Conservation (phyloP, 2,888 invertebrate species). For the Drosophila ustulata region DNA sequence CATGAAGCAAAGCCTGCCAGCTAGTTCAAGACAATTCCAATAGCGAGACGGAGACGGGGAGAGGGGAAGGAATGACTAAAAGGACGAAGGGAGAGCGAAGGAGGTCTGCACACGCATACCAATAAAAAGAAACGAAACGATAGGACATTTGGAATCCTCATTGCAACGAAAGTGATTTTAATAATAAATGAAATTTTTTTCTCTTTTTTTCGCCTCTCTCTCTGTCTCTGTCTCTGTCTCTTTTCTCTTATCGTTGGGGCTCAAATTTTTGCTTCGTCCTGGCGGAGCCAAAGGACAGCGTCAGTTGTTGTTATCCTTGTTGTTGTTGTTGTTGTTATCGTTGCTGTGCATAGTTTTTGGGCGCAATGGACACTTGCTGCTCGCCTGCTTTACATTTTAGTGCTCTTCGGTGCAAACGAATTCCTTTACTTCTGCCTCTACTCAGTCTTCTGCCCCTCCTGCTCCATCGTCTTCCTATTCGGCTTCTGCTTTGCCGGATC, state of each 20-base stretch:
- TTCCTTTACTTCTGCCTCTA: not conserved
- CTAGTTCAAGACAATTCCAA: conserved; percentile 1
- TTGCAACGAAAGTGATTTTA: conserved; percentile 85
- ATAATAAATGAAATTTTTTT: conserved; percentile 83
- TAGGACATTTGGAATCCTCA: conserved; percentile 83
- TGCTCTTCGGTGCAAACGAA: conserved; percentile 40
- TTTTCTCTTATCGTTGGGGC: conserved; percentile 1
- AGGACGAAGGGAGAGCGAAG: not conserved
- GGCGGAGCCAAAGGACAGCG: conserved; percentile 13
- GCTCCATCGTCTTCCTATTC: not conserved
- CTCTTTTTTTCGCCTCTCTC: conserved; percentile 4
- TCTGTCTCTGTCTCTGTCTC: conserved; percentile 1
- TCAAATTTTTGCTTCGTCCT: conserved; percentile 11
- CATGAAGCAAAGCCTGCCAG: conserved; percentile 45
- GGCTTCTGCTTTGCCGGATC: conserved; percentile 3
- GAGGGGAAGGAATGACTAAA: not conserved
- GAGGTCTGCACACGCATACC: conserved; percentile 61
- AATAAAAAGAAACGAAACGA: conserved; percentile 78
- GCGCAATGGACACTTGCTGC: conserved; percentile 46
- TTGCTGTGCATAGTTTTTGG: conserved; percentile 42
- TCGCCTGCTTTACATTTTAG: conserved; percentile 43
- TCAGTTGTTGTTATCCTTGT: not conserved
- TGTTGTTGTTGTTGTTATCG: conserved; percentile 11
- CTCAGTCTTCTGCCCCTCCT: not conserved
- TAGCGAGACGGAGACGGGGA: not conserved